Evolutionary conservation across 2,113 vertebrate species (phyloP).

Genomic region (Mionectes macconnelli): DNA sequence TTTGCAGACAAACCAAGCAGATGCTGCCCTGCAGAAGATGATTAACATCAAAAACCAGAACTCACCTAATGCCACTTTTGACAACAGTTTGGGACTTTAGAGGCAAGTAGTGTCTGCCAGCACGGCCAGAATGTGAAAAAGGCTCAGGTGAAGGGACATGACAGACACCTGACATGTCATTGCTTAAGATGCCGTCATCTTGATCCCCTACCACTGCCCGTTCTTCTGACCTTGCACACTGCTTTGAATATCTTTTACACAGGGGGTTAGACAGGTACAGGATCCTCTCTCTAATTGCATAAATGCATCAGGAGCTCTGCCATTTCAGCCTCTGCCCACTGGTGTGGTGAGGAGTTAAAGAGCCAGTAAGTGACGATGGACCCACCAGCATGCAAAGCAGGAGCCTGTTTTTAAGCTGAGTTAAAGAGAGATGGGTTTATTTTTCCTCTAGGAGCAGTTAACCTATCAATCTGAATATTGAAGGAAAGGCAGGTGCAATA

Average conservation of each 20-base stretch:
- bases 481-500: neutral
- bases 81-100: neutral
- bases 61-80: neutral
- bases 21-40: neutral
- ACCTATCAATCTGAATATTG: neutral
- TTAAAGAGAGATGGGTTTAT: neutral
- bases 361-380: neutral
- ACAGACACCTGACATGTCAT: neutral
- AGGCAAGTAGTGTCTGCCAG: neutral
- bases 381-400: neutral
- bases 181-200: neutral
- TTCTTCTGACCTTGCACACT: neutral
- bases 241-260: neutral
- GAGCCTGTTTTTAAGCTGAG: neutral
- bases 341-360: neutral
- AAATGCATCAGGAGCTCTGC: neutral
- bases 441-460: neutral
- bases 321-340: neutral
- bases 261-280: fast-evolving
- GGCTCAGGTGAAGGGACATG: neutral
- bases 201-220: neutral
- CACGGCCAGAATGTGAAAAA: neutral
- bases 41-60: neutral
- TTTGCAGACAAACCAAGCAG: neutral
- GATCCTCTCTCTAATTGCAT: neutral